These are phyloP conservation scores for Anarsia innoxiella DNA, from an alignment of 2,888 invertebrate genomes.

Conservation along the genomic window DNA sequence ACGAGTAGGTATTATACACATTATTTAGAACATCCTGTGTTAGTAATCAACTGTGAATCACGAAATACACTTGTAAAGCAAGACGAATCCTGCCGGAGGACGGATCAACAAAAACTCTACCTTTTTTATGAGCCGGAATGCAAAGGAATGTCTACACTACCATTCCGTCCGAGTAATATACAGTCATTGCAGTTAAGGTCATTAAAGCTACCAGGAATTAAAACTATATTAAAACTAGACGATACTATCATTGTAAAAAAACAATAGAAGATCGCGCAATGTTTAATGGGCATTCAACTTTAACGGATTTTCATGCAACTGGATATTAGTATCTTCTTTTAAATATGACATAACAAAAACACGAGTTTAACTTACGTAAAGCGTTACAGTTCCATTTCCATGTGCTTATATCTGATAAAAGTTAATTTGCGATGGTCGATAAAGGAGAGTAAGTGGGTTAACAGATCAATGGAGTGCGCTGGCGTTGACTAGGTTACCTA, in stretches of 20 bases:
- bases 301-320: too few species aligned
- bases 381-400: neutral
- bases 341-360: too few species aligned
- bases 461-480: neutral
- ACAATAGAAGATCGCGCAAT: too few species aligned
- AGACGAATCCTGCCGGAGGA: slow-evolving; percentile 52
- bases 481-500: neutral
- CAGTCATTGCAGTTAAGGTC: neutral
- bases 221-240: too few species aligned
- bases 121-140: slow-evolving; percentile 13
- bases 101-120: slow-evolving; percentile 26
- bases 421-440: slow-evolving; percentile 1
- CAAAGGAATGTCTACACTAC: neutral
- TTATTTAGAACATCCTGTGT: slow-evolving; percentile 35
- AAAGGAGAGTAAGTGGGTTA: slow-evolving; percentile 5
- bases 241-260: too few species aligned
- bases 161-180: neutral
- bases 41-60: slow-evolving; percentile 28
- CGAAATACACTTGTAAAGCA: slow-evolving; percentile 53
- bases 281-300: too few species aligned
- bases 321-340: too few species aligned
- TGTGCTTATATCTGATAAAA: slow-evolving; percentile 5
- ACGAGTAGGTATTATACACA: too few species aligned
- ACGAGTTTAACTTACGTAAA: too few species aligned
- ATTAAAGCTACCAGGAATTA: too few species aligned